phyloP scores from a whole-genome alignment of 2,888 invertebrate species.

The Lysandra bellargus region DNA sequence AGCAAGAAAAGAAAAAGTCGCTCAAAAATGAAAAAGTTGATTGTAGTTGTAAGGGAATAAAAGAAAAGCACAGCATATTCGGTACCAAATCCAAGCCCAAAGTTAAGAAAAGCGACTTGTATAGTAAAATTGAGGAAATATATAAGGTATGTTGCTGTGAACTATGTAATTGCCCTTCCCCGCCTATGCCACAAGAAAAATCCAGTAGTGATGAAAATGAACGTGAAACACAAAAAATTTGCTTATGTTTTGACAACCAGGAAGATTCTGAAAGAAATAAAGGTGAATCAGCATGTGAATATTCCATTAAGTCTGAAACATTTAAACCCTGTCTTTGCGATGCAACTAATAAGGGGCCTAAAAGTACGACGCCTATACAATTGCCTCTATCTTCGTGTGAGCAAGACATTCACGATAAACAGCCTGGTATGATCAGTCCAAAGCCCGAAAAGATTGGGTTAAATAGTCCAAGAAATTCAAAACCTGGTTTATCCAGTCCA shows the following conservation, averaged over 20 bases:
- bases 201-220: background rate
- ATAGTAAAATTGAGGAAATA: slow-evolving; percentile 57
- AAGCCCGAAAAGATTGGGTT: background rate
- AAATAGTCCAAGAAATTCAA: background rate
- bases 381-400: background rate
- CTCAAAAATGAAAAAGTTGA: background rate
- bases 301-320: background rate
- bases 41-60: background rate
- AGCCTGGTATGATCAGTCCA: background rate
- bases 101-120: slow-evolving; percentile 49
- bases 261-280: background rate
- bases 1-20: background rate
- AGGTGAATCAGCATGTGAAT: background rate
- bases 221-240: background rate
- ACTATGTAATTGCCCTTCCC: slow-evolving; percentile 60
- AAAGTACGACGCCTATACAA: background rate
- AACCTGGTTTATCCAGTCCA: background rate
- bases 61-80: background rate
- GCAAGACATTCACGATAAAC: background rate
- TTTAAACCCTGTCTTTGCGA: background rate
- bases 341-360: background rate
- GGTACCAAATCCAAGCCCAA: background rate
- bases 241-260: background rate
- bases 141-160: slow-evolving; percentile 66
- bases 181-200: background rate